phyloP scores from a whole-genome alignment of 2,113 vertebrate genomes.

The Danionella cerebrum region DNA sequence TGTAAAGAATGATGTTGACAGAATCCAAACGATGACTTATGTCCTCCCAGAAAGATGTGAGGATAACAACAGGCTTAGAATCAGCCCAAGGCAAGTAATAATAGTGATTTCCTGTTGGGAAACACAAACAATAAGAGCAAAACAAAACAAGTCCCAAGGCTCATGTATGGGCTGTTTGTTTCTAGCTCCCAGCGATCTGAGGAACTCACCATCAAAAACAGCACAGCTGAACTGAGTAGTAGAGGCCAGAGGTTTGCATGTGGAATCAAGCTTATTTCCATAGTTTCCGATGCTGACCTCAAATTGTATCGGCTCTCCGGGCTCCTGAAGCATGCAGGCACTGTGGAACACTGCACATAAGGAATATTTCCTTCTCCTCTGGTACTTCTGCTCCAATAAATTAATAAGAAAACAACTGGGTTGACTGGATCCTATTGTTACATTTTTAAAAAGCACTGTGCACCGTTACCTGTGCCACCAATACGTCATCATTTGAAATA shows the following conservation, averaged over 20 bases:
- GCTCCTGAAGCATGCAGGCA: constrained; percentile 87
- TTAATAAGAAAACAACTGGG: background rate
- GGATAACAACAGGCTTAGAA: constrained; percentile 88
- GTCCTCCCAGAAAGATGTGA: constrained; percentile 95
- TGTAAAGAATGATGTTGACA: constrained; percentile 79
- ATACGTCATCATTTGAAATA: constrained; percentile 80
- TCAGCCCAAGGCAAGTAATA: constrained; percentile 91
- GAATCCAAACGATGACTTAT: constrained; percentile 86
- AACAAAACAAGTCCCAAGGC: background rate
- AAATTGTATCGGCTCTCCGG: constrained; percentile 92
- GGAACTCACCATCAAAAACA: constrained; percentile 84
- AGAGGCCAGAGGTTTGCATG: constrained; percentile 91
- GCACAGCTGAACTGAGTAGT: constrained; percentile 91
- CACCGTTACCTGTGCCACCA: constrained; percentile 84
- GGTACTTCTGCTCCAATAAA: constrained; percentile 95
- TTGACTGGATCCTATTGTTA: too few relatives aligned
- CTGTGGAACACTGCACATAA: constrained; percentile 90
- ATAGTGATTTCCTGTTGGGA: constrained; percentile 80
- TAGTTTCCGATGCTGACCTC: constrained; percentile 99
- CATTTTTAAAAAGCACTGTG: too few relatives aligned
- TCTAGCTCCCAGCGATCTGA: background rate
- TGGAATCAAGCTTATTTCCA: constrained; percentile 92
- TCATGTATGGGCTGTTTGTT: background rate
- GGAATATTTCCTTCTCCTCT: constrained; percentile 87
- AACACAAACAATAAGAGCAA: background rate